Conservation (phyloP, 2,113 vertebrate genomes). For the Danio rerio region DNA sequence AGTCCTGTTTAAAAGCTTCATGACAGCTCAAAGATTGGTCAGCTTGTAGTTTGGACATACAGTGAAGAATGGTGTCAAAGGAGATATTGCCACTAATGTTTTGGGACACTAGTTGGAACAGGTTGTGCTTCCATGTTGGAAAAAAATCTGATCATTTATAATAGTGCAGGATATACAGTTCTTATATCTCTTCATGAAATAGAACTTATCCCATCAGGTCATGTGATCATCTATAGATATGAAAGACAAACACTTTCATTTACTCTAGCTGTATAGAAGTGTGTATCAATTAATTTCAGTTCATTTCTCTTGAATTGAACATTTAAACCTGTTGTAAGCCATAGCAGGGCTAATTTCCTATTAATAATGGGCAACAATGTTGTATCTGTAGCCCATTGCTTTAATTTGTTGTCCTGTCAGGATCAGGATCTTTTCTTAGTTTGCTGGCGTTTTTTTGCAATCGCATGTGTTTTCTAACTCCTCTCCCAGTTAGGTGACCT, state of each 20-base stretch:
- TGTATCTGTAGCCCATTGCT: no score
- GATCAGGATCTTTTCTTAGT: no score
- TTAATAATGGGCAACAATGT: no score
- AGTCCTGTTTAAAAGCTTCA: not conserved
- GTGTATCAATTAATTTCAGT: no score
- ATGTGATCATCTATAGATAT: not conserved
- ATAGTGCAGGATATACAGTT: not conserved
- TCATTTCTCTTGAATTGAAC: no score
- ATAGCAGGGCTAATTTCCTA: no score
- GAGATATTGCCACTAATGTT: slow-evolving; percentile 14
- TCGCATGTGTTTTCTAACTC: no score
- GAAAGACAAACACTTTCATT: not conserved
- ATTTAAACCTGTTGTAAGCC: no score
- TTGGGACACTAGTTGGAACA: slow-evolving; percentile 8
- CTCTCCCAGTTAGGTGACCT: no score
- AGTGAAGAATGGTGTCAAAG: not conserved
- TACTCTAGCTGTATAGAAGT: no score
- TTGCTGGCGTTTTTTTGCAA: no score
- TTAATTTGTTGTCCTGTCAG: no score
- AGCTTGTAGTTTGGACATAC: not conserved
- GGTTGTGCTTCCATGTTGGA: not conserved
- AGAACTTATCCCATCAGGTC: not conserved
- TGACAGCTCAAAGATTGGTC: slow-evolving; percentile 6
- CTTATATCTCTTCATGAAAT: not conserved
- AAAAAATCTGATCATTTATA: not conserved